Evolutionary conservation across 2,113 vertebrate genomes (phyloP).

Genomic region (Alethe castanea): DNA sequence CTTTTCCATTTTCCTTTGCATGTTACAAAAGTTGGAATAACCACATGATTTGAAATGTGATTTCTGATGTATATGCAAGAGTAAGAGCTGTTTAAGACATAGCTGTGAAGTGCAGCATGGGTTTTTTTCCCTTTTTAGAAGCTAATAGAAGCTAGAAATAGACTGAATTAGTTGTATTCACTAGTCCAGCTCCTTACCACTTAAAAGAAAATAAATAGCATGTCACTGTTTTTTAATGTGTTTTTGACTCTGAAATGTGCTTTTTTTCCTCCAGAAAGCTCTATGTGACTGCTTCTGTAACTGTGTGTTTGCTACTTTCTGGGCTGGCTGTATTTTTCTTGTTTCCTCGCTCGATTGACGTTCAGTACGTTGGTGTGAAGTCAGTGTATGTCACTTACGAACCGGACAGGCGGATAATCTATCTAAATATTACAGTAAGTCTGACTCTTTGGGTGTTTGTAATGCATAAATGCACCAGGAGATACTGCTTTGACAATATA

Average conservation of each 20-base stretch:
- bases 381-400: conserved; percentile 90
- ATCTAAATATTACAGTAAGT: conserved; percentile 95
- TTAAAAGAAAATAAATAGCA: not conserved
- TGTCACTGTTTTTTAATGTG: not conserved
- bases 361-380: conserved; percentile 92
- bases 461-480: not conserved
- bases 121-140: not conserved
- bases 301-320: conserved; percentile 89
- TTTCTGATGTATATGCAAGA: not conserved
- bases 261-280: conserved; percentile 81
- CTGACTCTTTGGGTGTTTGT: not conserved
- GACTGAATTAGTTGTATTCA: not conserved
- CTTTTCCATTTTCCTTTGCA: not conserved
- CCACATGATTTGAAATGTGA: not conserved
- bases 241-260: not conserved
- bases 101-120: not conserved
- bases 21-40: not conserved
- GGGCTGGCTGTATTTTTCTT: conserved; percentile 94
- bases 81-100: not conserved
- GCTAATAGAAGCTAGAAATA: not conserved
- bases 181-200: not conserved
- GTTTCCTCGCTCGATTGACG: conserved; percentile 93
- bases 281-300: conserved; percentile 91
- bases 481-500: not conserved
- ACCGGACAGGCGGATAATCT: conserved; percentile 79